Base-by-base conservation (phyloP, 2,113 vertebrate species). In the Tychaedon coryphoeus region DNA sequence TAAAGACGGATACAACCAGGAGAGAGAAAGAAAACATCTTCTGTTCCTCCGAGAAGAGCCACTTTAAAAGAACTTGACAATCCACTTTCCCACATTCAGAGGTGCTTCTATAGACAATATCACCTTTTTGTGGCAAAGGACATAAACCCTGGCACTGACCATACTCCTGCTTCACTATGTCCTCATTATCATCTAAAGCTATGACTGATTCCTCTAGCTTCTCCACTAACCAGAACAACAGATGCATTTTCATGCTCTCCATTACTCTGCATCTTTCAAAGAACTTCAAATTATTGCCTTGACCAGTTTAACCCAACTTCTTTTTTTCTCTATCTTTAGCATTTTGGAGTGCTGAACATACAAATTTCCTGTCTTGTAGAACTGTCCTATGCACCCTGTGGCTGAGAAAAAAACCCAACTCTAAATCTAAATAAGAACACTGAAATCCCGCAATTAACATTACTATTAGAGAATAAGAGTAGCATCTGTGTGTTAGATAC, bases 11-110 rank as follows among this genome's bases (percentile, higher is more conserved):
- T 61, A 83, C 31, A 88, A 90, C 60, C 43, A 74, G 54, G n/a
- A 93, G 67, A 95, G 93, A 82, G 40, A 88, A n/a, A 92, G 40
- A 82, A 94, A 94, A 92, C 67, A 74, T 77, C 79, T 81, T 83
- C 67, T 86, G 51, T 79, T 95, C 72, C 51, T 88, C 47, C 43
- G 70, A 64, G 76, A 83, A 86, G 14, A 80, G 19, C 28, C 40
- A 48, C 64, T 88, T 24, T 60, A 90, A 88, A 48, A 66, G 57
- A 56, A 80, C 47, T 70, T 86, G 72, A 76, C 71, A 94, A 74
- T 64, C 25, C 47, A 78, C 67, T 90, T 88, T 67, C 34, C 25
- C 61, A 42, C 34, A 56, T 60, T 93, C 78, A 80, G 47, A 71
- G 42, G 47, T 56, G 70, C 51, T 83, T 64, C 50, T 84, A 90